Evolutionary conservation across 2,888 invertebrate species (phyloP).

Genomic region (Parapristionchus giblindavisi): DNA sequence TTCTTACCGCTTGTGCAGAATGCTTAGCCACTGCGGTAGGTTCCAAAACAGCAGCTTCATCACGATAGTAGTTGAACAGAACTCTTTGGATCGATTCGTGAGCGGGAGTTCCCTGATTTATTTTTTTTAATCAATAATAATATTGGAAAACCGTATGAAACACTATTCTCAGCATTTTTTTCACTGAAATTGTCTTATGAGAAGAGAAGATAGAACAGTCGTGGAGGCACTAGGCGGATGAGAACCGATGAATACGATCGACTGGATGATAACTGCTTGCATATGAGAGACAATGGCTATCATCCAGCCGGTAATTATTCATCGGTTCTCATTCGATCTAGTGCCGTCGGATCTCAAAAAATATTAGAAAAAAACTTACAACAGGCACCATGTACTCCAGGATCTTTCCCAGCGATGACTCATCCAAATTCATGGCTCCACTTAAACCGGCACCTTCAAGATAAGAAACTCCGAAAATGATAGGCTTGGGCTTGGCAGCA

Average conservation of each 20-base stretch:
- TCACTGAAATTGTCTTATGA: too few relatives aligned
- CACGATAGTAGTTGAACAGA: not conserved
- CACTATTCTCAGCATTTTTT: too few relatives aligned
- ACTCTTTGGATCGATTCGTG: not conserved
- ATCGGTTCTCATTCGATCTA: too few relatives aligned
- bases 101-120: not conserved
- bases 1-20: not conserved
- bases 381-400: conserved; percentile 7
- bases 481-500: not conserved
- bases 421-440: too few relatives aligned
- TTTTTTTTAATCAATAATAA: not conserved
- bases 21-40: conserved; percentile 4
- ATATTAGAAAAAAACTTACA: not conserved
- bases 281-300: too few relatives aligned
- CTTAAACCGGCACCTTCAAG: conserved; percentile 2
- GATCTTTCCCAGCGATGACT: too few relatives aligned
- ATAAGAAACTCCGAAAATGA: conserved; percentile 1
- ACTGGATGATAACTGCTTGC: too few relatives aligned
- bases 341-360: not conserved
- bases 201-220: too few relatives aligned
- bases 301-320: too few relatives aligned
- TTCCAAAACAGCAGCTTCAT: conserved; percentile 17
- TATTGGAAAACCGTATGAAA: too few relatives aligned
- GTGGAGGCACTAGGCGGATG: too few relatives aligned
- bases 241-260: too few relatives aligned